A percentile compares a stretch with the other conserved stretches of the same genome.
These are phyloP conservation scores for Synergus gifuensis DNA, from an alignment of 2,888 invertebrate species.

Conservation along the genomic window DNA sequence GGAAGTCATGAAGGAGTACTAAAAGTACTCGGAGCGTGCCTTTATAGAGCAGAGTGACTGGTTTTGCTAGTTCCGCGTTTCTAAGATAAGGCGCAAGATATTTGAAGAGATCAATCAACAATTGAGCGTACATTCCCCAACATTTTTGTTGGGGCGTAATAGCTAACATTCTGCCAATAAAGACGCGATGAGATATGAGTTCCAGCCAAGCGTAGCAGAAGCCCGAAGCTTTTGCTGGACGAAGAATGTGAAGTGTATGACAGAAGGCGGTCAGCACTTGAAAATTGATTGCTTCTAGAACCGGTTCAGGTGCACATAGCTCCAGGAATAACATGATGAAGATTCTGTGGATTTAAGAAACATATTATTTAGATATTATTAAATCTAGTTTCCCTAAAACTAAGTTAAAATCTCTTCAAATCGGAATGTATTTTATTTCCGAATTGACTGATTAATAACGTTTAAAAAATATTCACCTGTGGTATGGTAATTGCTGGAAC, in stretches of 20 bases:
- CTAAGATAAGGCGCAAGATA: slow-evolving; percentile 97
- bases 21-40: slow-evolving; percentile 96
- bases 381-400: too few relatives aligned
- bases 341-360: slow-evolving; percentile 78
- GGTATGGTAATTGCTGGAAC: slow-evolving; percentile 98
- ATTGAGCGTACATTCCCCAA: slow-evolving; percentile 98
- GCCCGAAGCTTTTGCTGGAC: slow-evolving; percentile 95
- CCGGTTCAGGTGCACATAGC: slow-evolving; percentile 94
- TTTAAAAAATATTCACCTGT: slow-evolving; percentile 79
- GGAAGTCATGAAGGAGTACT: slow-evolving; percentile 98
- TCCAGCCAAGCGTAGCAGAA: slow-evolving; percentile 99
- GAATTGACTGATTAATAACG: neutral
- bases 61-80: slow-evolving; percentile 97
- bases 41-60: slow-evolving; percentile 96
- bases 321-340: slow-evolving; percentile 98
- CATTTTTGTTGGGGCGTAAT: slow-evolving; percentile 95
- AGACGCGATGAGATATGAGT: slow-evolving; percentile 96
- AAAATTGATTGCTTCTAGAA: slow-evolving; percentile 96
- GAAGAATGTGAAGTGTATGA: slow-evolving; percentile 94
- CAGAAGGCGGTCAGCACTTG: slow-evolving; percentile 97
- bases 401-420: too few relatives aligned
- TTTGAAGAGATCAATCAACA: slow-evolving; percentile 96
- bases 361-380: neutral
- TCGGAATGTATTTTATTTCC: too few relatives aligned
- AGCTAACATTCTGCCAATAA: slow-evolving; percentile 95